Percentiles rank a stretch among this genome's conserved stretches.
These are phyloP conservation scores for Heliconius hortense DNA, from an alignment of 2,888 invertebrate genomes.

Conservation along the genomic window DNA sequence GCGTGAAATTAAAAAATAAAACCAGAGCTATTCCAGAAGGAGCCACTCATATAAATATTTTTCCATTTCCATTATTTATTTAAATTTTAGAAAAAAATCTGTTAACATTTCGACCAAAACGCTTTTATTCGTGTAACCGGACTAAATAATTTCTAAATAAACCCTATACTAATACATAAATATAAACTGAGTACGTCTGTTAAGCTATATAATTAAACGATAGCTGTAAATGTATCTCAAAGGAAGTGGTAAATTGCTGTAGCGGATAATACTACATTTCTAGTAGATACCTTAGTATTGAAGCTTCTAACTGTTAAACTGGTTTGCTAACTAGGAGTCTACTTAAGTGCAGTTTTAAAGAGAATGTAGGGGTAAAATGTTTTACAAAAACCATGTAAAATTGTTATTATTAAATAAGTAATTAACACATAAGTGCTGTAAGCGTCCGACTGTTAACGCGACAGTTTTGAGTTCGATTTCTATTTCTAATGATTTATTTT, in stretches of 20 bases:
- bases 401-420: not conserved
- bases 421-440: not conserved
- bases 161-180: slow-evolving; percentile 3
- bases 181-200: not conserved
- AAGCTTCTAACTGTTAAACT: slow-evolving; percentile 16
- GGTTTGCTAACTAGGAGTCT: not conserved
- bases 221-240: slow-evolving; percentile 15
- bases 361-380: not conserved
- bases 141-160: not conserved
- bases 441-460: not conserved
- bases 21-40: not conserved
- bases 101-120: not conserved
- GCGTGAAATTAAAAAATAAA: not conserved
- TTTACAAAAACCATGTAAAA: not conserved
- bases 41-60: too few species aligned
- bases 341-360: not conserved
- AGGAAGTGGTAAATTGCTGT: slow-evolving; percentile 17
- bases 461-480: not conserved
- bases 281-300: not conserved
- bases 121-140: not conserved
- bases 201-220: slow-evolving; percentile 7
- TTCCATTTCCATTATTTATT: too few species aligned
- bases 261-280: slow-evolving; percentile 16
- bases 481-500: not conserved
- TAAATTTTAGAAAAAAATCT: too few species aligned